phyloP scores from a whole-genome alignment of 2,113 vertebrate species.

The Amazona vittata region DNA sequence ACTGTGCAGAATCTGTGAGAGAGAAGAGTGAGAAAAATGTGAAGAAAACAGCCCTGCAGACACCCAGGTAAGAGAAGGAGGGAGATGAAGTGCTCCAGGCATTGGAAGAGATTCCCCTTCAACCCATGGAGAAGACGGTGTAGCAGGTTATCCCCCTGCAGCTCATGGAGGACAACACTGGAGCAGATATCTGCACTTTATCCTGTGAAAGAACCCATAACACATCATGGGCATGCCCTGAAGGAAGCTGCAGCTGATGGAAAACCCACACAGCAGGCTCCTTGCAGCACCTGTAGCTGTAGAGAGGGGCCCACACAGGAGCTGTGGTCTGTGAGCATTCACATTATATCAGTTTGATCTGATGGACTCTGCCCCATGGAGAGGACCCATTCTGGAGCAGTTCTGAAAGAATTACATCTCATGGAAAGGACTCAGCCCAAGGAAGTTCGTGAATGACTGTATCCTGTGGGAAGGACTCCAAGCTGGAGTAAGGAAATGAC shows the following conservation, averaged over 20 bases:
- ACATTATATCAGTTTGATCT: neutral
- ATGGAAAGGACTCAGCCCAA: neutral
- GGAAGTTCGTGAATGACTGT: neutral
- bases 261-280: neutral
- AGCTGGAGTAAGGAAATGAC: neutral
- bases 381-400: neutral
- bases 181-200: neutral
- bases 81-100: neutral
- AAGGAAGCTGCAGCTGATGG: neutral
- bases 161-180: fast-evolving
- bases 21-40: neutral
- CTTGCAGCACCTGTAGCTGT: neutral
- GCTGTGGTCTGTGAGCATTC: fast-evolving
- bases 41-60: neutral
- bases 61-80: neutral
- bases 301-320: neutral
- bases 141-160: neutral
- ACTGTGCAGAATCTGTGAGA: neutral
- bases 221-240: neutral
- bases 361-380: neutral
- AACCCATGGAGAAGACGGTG: no score
- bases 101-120: fast-evolving
- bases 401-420: neutral
- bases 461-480: neutral
- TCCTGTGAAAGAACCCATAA: neutral